Base-by-base conservation (phyloP, 2,113 vertebrate species). In the Brachyhypopomus gauderio region DNA sequence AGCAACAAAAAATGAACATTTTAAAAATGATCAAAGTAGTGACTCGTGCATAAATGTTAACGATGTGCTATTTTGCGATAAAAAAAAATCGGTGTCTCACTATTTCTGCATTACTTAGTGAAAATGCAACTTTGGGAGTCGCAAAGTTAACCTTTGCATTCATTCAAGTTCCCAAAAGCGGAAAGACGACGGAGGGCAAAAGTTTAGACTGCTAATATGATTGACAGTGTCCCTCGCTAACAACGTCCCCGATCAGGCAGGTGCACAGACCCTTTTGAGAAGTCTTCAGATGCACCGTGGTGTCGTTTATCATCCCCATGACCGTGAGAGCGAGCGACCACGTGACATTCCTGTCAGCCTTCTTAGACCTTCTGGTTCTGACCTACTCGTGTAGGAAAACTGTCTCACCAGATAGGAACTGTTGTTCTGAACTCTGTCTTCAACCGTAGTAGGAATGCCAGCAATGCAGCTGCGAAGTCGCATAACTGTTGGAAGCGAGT, bases 361-460 rank as follows among this genome's bases (percentile, higher is more conserved):
- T 52, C 9, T 52, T 52, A 52, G 8, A 52, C 45, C 1, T 52
- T 56, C 72, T 62, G 38, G 22, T 30, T 67, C 72, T 75, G 72
- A 55, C 34, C 30, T 67, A 30, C 17, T 70, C 36, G 20, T 71
- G 36, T 75, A 75, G 79, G 30, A 83, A 66, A 84, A 62, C 70
- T 73, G 81, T 85, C 81, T 75, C 30, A 67, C 66, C 70, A 79
- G 85, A 81, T 83, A 22, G 83, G 79, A 83, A 41, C 63, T 78
- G 81, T 79, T 86, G 78, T 83, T 77, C 78, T 83, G 78, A 72
- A 72, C 62, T 81, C 75, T 48, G 52, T 75, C 16, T n/a, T 79
- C 85, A 86, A 88, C 87, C 81, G 1, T 81, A 64, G 9, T 59
- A 77, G 77, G 72, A 85, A 86, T 88, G 41, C 30, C 30, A 75